Evolutionary conservation across 2,888 invertebrate genomes (phyloP).

Genomic region (Parnassius mnemosyne): DNA sequence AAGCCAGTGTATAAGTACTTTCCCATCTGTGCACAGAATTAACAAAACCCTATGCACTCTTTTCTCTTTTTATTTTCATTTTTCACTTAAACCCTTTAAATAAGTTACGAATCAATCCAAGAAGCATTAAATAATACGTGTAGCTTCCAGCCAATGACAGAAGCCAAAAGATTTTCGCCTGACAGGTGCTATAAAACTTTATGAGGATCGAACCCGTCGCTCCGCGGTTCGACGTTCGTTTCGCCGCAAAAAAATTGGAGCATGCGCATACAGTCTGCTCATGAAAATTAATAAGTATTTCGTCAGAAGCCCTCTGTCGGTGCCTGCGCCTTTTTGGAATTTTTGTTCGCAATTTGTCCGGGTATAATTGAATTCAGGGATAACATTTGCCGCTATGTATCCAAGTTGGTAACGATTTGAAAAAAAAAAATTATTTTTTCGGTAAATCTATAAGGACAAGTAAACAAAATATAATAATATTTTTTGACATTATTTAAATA

Average conservation of each 20-base stretch:
- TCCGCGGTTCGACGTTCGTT: slow-evolving; percentile 39
- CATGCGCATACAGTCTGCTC: slow-evolving; percentile 46
- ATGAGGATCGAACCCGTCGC: slow-evolving; percentile 47
- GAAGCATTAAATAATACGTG: background rate
- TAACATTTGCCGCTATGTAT: slow-evolving; percentile 22
- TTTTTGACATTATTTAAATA: too few relatives aligned
- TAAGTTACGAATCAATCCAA: too few relatives aligned
- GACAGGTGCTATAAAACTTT: slow-evolving; percentile 57
- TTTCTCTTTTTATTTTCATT: too few relatives aligned
- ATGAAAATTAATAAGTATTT: slow-evolving; percentile 66
- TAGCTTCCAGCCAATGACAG: slow-evolving; percentile 11
- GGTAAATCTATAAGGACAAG: too few relatives aligned
- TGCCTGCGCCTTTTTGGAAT: slow-evolving; percentile 40
- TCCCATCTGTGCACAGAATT: too few relatives aligned
- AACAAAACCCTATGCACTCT: too few relatives aligned
- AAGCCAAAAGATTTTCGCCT: slow-evolving; percentile 36
- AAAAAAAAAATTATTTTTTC: background rate
- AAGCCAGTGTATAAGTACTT: too few relatives aligned
- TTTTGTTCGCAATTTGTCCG: slow-evolving; percentile 53
- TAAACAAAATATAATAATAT: too few relatives aligned
- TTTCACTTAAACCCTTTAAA: too few relatives aligned
- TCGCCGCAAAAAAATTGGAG: slow-evolving; percentile 55
- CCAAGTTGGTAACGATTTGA: slow-evolving; percentile 1
- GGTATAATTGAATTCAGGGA: slow-evolving; percentile 36
- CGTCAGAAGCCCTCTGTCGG: slow-evolving; percentile 47